Evolutionary conservation across 1,140 invertebrate genomes (phyloP).

Genomic region (Babylonia areolata): DNA sequence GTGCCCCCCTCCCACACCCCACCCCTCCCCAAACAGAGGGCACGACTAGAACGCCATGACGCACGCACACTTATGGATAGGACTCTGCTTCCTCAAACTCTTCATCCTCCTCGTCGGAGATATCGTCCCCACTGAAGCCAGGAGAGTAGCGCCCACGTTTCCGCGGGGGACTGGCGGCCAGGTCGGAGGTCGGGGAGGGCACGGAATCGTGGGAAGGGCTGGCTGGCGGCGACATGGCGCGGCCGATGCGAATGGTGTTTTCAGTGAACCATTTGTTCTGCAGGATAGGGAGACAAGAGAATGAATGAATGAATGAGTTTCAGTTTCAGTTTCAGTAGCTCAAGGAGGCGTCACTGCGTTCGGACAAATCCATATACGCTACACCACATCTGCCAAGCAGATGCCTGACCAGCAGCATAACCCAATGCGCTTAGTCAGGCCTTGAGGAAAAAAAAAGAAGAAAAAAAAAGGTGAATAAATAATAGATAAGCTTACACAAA

Average conservation of each 20-base stretch:
- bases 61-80: no score
- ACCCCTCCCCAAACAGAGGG: no score
- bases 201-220: slow-evolving; percentile 49
- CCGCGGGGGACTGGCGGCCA: slow-evolving; percentile 54
- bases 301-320: background rate
- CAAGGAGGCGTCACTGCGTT: no score
- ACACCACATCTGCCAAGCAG: no score
- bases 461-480: no score
- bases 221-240: slow-evolving; percentile 93
- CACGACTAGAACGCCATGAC: no score
- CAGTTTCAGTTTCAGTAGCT: background rate
- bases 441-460: no score
- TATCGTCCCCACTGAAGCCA: slow-evolving; percentile 27
- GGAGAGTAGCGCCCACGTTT: slow-evolving; percentile 56
- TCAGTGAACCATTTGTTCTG: slow-evolving; percentile 92
- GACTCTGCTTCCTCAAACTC: no score
- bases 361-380: no score
- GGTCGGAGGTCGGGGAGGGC: slow-evolving; percentile 39
- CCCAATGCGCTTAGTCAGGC: no score
- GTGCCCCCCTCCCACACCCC: background rate
- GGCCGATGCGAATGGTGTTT: slow-evolving; percentile 89
- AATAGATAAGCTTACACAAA: no score
- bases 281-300: background rate
- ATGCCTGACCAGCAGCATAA: no score
- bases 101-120: background rate